Evolutionary conservation across 2,113 vertebrate genomes (phyloP).

Genomic region (Microcebus tavaratra): DNA sequence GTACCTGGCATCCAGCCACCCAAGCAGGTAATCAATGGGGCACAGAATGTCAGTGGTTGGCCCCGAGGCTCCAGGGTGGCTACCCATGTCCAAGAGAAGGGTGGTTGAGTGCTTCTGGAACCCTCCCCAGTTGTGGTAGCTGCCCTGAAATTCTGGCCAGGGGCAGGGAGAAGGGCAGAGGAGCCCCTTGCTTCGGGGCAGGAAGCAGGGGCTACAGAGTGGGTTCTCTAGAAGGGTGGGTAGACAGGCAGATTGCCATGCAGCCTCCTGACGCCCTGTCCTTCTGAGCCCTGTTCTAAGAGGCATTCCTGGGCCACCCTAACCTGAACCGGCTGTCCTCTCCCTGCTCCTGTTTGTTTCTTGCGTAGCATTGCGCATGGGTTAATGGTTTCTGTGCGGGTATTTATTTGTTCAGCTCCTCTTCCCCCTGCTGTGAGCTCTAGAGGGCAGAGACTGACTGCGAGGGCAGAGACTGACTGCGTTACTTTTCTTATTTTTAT

Average conservation of each 20-base stretch:
- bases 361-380: background rate
- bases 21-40: background rate
- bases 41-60: background rate
- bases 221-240: background rate
- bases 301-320: background rate
- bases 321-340: background rate
- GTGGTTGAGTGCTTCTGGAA: background rate
- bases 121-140: background rate
- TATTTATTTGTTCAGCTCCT: background rate
- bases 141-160: background rate
- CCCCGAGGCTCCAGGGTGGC: background rate
- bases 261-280: background rate
- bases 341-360: background rate
- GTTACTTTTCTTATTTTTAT: constrained; percentile 1
- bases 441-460: background rate
- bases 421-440: background rate
- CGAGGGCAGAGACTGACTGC: background rate
- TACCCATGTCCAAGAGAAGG: background rate
- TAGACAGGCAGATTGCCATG: background rate
- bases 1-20: background rate
- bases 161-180: background rate
- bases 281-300: background rate
- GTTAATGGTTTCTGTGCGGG: background rate
- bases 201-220: background rate
- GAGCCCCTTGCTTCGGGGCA: background rate